Evolutionary conservation across 2,113 vertebrate species (phyloP), one percentile per base, ranked within the genome.

Genomic region (Phycodurus eques): DNA sequence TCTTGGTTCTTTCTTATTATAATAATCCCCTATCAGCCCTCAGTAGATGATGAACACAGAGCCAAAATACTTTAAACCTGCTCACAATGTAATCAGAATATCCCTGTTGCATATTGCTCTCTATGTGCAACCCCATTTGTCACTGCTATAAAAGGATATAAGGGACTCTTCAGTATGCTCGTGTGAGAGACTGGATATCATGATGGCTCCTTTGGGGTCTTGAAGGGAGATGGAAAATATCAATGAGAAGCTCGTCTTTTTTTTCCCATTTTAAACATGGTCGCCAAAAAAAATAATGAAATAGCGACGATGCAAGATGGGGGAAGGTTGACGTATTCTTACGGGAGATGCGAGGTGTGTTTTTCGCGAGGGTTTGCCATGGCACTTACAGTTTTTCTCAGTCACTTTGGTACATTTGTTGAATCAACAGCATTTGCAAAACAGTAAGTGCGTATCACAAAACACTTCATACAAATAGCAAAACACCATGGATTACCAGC

Each of bases 201-300:
- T 83, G 83, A 87, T 80, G 82, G 69, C 74, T 85, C 83, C 80
- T 80, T 44, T 71, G 85, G 79, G 59, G 85, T 88, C 72, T 72
- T 8, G 4, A 67, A 77, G 70, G 63, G 70, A 83, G 78, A 84
- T 82, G 75, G 83, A 82, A 85, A 83, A 70, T 75, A 75, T 72
- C 77, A 67, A 70, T 70, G 81, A 70, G 64, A 73, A 62, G 80
- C 22, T 66, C 47, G 4, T 66, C 31, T 47, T 27, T 15, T n/a
- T n/a, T 43, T 17, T 62, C 20, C 14, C 6, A 2, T 47, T 85
- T 80, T 77, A 46, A 61, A 74, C 63, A 59, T 51, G 65, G 60
- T 72, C 84, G 74, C 67, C 67, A 72, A 74, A 75, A 75, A 74
- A 82, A 80, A 81, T 57, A 82, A 70, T 31, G 11, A 59, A 59